phyloP scores from a whole-genome alignment of 2,113 vertebrate species.

The Pseudolaguvia tuberculata region DNA sequence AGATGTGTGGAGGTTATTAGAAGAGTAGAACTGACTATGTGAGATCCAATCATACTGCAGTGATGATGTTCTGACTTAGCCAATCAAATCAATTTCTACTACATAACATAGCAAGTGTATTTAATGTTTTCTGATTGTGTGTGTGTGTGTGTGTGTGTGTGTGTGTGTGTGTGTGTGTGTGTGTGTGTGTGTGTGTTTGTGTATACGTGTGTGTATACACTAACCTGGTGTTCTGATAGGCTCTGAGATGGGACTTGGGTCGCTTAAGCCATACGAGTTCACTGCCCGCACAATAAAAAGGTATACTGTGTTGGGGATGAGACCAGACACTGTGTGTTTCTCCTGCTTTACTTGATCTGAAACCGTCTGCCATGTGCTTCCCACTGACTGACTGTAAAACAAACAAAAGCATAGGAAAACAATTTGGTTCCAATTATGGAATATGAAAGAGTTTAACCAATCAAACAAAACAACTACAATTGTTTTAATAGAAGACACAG shows the following conservation, averaged over 20 bases:
- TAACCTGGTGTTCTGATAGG: conserved; percentile 84
- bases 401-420: not conserved
- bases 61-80: not conserved
- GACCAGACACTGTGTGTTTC: conserved; percentile 78
- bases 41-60: not conserved
- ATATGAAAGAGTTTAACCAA: not conserved
- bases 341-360: conserved; percentile 80
- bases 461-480: no score
- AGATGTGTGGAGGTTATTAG: no score
- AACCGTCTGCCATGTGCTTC: conserved; percentile 87
- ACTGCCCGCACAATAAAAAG: conserved; percentile 86
- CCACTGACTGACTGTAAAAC: conserved; percentile 74
- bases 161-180: no score
- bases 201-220: no score
- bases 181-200: no score
- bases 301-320: conserved; percentile 83
- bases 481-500: no score
- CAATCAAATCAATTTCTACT: no score
- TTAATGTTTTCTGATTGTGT: no score
- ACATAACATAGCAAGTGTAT: no score
- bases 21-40: no score
- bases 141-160: no score
- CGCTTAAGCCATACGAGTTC: conserved; percentile 82
- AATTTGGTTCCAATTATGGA: not conserved
- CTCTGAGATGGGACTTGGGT: conserved; percentile 87